A percentile compares a stretch with the other conserved stretches of the same genome.
These are phyloP conservation scores for Pelusios castaneus DNA, from an alignment of 2,113 vertebrate species.

Conservation along the genomic window DNA sequence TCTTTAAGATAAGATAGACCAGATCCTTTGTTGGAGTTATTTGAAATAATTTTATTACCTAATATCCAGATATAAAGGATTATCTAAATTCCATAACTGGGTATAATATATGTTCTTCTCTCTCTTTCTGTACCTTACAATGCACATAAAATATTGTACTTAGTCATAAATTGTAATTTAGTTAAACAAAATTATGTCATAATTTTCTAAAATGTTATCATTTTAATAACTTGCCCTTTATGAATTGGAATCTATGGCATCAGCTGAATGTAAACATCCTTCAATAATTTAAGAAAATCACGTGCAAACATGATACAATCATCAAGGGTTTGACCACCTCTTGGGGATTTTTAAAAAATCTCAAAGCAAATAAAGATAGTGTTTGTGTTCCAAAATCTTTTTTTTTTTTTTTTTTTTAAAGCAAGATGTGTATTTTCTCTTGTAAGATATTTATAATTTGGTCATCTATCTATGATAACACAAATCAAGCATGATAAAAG, in stretches of 20 bases:
- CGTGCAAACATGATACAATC: slow-evolving; percentile 1
- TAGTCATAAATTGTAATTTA: background rate
- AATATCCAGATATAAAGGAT: background rate
- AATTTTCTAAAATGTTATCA: background rate
- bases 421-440: background rate
- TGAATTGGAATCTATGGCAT: background rate
- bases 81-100: background rate
- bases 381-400: background rate
- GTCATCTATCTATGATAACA: background rate
- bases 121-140: background rate
- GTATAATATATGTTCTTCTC: background rate
- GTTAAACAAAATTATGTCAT: background rate
- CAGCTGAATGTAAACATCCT: background rate
- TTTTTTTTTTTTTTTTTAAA: background rate
- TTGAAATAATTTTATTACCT: background rate
- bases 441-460: background rate
- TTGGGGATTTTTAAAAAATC: slow-evolving; percentile 33
- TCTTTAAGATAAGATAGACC: background rate
- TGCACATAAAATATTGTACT: background rate
- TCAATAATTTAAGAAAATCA: background rate
- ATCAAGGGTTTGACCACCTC: background rate
- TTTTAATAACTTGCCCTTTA: background rate
- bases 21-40: background rate
- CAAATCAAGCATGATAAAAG: background rate
- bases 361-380: slow-evolving; percentile 7